phyloP scores from a whole-genome alignment of 2,888 invertebrate species.

The Eudasyphora cyanicolor region DNA sequence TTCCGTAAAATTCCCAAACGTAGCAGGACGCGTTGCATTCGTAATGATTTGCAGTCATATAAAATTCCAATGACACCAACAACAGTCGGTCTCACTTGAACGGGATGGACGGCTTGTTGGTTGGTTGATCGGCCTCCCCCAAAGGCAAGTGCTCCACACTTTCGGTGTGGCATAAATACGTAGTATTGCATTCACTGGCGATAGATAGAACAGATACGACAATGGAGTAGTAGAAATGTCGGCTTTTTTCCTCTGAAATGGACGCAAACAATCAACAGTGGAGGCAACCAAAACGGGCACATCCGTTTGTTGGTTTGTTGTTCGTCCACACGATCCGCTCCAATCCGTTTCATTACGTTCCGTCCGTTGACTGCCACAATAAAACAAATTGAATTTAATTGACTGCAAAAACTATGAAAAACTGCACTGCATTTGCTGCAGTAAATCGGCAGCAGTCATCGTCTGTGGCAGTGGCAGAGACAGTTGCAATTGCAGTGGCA shows the following conservation, averaged over 20 bases:
- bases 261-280: constrained; percentile 1
- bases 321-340: not conserved
- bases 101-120: not conserved
- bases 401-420: constrained; percentile 68
- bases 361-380: constrained; percentile 25
- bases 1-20: constrained; percentile 15
- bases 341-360: no score
- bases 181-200: not conserved
- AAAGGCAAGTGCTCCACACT: not conserved
- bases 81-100: not conserved
- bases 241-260: constrained; percentile 17
- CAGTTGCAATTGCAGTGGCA: not conserved
- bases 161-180: not conserved
- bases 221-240: not conserved
- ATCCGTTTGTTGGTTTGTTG: constrained; percentile 53
- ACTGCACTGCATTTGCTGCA: constrained; percentile 55
- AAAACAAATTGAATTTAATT: constrained; percentile 69
- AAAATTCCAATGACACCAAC: constrained; percentile 14
- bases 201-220: not conserved
- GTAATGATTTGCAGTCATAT: constrained; percentile 15
- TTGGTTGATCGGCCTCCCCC: not conserved
- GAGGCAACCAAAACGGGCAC: constrained; percentile 43
- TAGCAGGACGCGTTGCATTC: constrained; percentile 15
- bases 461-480: not conserved
- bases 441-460: not conserved